phyloP scores from a whole-genome alignment of 2,797 vertebrate genomes.

The Lithobates pipiens region DNA sequence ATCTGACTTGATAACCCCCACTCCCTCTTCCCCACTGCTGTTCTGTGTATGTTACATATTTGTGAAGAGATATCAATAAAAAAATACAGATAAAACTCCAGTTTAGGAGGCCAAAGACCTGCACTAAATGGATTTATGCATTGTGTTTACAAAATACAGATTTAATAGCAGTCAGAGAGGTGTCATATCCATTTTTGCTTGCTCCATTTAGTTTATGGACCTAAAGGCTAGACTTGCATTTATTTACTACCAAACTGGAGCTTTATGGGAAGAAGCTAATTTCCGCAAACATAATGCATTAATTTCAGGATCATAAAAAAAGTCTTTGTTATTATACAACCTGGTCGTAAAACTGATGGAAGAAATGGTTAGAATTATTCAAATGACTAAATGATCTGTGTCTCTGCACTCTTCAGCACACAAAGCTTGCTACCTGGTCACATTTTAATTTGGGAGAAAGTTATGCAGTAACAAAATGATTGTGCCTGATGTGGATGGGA shows the following conservation, averaged over 20 bases:
- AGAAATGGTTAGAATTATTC: constrained; percentile 50
- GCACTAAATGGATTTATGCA: constrained; percentile 50
- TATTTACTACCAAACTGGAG: constrained; percentile 49
- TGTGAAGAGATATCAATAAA: not conserved
- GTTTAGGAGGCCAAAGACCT: constrained; percentile 22
- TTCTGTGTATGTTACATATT: not conserved
- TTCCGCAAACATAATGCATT: constrained; percentile 61
- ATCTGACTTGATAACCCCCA: no score
- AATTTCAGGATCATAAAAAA: constrained; percentile 56
- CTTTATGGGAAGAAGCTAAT: constrained; percentile 62
- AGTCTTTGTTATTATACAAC: constrained; percentile 61
- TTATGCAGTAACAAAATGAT: constrained; percentile 16
- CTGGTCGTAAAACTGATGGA: constrained; percentile 48
- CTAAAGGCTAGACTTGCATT: constrained; percentile 52
- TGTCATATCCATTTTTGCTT: constrained; percentile 58
- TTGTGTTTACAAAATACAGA: constrained; percentile 51
- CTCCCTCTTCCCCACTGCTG: no score
- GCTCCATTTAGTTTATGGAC: constrained; percentile 59
- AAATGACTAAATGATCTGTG: constrained; percentile 44
- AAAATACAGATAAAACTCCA: not conserved
- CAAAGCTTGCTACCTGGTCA: constrained; percentile 1
- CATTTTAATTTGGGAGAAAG: constrained; percentile 23
- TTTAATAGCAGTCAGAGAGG: constrained; percentile 56
- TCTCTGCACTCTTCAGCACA: not conserved
- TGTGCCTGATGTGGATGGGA: not conserved